These are phyloP conservation scores for Chymomyza fuscimana DNA, from an alignment of 2,888 invertebrate species.

Conservation along the genomic window DNA sequence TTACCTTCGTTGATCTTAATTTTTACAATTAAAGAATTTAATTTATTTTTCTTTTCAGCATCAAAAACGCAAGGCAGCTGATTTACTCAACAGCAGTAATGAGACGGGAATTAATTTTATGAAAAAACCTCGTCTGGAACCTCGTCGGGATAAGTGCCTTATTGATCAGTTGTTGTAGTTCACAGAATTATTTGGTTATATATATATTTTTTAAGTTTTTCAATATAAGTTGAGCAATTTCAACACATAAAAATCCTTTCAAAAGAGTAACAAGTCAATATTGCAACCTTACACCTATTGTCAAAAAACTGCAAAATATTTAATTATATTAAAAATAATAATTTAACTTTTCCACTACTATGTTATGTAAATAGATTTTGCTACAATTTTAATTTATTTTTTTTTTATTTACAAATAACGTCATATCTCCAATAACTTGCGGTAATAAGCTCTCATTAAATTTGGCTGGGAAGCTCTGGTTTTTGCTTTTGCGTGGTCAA, in stretches of 20 bases:
- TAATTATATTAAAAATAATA: background rate
- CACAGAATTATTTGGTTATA: background rate
- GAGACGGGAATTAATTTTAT: conserved; percentile 72
- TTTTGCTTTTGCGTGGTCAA: too few relatives aligned
- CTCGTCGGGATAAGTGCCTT: conserved; percentile 71
- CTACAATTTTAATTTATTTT: too few relatives aligned
- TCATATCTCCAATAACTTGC: too few relatives aligned
- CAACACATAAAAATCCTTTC: too few relatives aligned
- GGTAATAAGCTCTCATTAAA: too few relatives aligned
- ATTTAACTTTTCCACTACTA: too few relatives aligned
- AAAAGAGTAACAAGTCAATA: background rate
- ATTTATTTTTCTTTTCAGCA: conserved; percentile 42
- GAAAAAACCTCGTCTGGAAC: conserved; percentile 70
- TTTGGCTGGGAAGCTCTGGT: too few relatives aligned
- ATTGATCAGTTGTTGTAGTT: conserved; percentile 74
- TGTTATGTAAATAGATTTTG: too few relatives aligned
- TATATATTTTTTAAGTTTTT: conserved; percentile 9
- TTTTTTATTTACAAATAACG: too few relatives aligned
- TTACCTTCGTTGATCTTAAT: conserved; percentile 30
- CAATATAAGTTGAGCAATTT: conserved; percentile 6
- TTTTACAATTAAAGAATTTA: too few relatives aligned
- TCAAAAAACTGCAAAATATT: background rate
- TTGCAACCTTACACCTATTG: background rate
- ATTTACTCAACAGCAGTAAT: conserved; percentile 67
- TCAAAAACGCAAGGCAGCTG: conserved; percentile 73